These are phyloP conservation scores for Noctua comes DNA, from an alignment of 2,888 invertebrate species.

Conservation along the genomic window DNA sequence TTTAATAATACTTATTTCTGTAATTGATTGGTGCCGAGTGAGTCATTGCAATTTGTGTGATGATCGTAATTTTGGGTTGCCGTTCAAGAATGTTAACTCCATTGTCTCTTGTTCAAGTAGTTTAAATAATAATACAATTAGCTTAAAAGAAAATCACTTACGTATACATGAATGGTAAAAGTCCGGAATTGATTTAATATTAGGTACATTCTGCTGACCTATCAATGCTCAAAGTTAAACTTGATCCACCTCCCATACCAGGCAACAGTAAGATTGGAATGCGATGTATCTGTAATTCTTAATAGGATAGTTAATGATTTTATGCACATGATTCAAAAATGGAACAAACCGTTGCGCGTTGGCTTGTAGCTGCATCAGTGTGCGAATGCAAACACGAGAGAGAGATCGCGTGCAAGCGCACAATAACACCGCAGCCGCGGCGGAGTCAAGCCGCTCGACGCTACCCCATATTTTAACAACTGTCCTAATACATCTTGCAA, in stretches of 20 bases:
- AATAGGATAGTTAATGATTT: slow-evolving; percentile 56
- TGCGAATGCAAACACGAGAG: slow-evolving; percentile 72
- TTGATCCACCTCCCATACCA: slow-evolving; percentile 1
- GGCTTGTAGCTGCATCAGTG: slow-evolving; percentile 68
- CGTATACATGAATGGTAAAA: too few species aligned
- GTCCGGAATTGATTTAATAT: background rate
- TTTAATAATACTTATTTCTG: slow-evolving; percentile 52
- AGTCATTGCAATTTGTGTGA: slow-evolving; percentile 39
- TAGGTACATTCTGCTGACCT: background rate
- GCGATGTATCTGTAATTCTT: slow-evolving; percentile 40
- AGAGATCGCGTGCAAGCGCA: slow-evolving; percentile 86
- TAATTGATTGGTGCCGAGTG: slow-evolving; percentile 53
- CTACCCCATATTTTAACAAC: slow-evolving; percentile 91
- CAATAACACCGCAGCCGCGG: slow-evolving; percentile 84
- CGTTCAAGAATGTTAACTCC: background rate
- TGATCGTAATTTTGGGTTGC: slow-evolving; percentile 18
- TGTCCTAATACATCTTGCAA: slow-evolving; percentile 91
- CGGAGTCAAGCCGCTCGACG: slow-evolving; percentile 83
- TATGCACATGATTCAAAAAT: slow-evolving; percentile 63
- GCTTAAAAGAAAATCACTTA: background rate
- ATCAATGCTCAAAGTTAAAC: slow-evolving; percentile 9
- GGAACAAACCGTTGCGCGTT: slow-evolving; percentile 68
- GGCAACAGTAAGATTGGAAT: slow-evolving; percentile 33
- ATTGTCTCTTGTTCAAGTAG: background rate
- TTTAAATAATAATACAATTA: background rate